Evolutionary conservation across 2,888 invertebrate genomes (phyloP), one percentile per base, ranked within the genome.

Genomic region (Cataglyphis albicans): DNA sequence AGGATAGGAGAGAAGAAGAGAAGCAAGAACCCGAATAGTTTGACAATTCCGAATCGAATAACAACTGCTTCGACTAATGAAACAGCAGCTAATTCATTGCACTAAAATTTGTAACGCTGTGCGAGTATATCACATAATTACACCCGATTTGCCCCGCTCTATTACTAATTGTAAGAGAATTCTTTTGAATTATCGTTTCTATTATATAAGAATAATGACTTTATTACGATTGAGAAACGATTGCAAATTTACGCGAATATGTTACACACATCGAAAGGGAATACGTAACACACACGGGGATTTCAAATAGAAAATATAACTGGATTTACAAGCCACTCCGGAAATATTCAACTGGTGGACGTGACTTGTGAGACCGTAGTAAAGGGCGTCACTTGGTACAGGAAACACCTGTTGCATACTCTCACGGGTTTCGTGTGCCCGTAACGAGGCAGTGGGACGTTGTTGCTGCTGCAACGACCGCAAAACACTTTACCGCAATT

Each of bases 401-500:
- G 96, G 93, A 97, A 98, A 95, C 98, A 98, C 91, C 97, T 97
- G 93, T 98, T 98, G 95, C 99, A 99, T 55, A 99, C 99, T 57
- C 99, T 96, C 5, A 99, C 99, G 7, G 99, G 98, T 94, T 98
- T 98, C 90, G 97, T 95, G 92, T 98, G 98, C 1, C 99, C 99
- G 95, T 97, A 99, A 93, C 98, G 98, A 15, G 99, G 99, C 90
- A 99, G 95, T 35, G 99, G 98, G 82, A 98, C 98, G 86, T 97
- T 98, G 94, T 98, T 98, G 68, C 98, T 97, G 90, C 99, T 99
- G 95, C 99, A 99, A 65, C 98, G 97, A 0, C 98, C 97, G 95
- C 99, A 99, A 95, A 99, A 99, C 61, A 99, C 98, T 96, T 98
- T 97, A 94, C 99, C 99, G 95, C 99, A 99, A 95, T 99, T 99